These are phyloP conservation scores for Pinna nobilis DNA, from an alignment of 1,140 invertebrate species.

Conservation along the genomic window DNA sequence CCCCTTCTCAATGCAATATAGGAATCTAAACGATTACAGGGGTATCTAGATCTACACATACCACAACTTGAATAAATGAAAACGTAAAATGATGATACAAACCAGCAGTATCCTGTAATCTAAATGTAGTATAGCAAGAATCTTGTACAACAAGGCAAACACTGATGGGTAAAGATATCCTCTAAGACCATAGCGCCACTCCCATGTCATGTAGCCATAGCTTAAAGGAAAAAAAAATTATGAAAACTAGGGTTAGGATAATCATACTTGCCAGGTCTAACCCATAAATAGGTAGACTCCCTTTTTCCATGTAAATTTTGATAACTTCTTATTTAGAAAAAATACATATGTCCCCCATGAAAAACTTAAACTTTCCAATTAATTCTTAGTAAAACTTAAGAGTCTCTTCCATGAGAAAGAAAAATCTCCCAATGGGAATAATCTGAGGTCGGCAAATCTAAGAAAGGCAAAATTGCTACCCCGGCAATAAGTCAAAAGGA, in stretches of 20 bases:
- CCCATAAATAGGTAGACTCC: neutral
- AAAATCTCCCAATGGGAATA: neutral
- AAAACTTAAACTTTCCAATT: no score
- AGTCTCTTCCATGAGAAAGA: neutral
- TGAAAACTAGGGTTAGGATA: neutral
- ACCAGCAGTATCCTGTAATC: constrained; percentile 81
- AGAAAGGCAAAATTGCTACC: no score
- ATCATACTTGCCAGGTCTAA: neutral
- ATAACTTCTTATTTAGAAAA: neutral
- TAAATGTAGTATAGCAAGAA: constrained; percentile 80
- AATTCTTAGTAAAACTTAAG: no score
- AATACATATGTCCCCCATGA: no score
- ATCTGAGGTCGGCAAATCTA: neutral
- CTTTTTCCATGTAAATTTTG: no score
- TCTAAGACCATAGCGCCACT: constrained; percentile 88
- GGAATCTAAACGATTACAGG: no score
- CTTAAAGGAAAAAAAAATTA: constrained; percentile 56
- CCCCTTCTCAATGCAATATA: no score
- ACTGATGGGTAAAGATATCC: constrained; percentile 88
- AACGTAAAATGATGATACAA: constrained; percentile 60
- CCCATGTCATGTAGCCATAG: constrained; percentile 94
- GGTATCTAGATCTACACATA: no score
- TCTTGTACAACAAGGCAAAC: constrained; percentile 81
- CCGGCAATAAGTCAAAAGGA: no score
- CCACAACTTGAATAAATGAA: no score